phyloP scores from a whole-genome alignment of 2,113 vertebrate species.

The Engystomops pustulosus region DNA sequence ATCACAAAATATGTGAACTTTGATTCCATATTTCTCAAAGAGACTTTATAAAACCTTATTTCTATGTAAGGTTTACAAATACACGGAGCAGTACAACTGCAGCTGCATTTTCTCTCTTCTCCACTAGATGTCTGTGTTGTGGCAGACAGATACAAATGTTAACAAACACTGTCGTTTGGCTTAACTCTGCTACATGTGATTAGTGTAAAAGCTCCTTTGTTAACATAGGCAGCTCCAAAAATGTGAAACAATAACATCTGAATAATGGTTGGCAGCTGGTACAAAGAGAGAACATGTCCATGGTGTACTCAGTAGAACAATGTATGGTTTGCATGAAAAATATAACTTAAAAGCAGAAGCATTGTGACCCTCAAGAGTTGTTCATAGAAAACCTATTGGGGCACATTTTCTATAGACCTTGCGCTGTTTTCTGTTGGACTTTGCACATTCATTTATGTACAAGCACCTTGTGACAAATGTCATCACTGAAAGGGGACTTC shows the following conservation, averaged over 20 bases:
- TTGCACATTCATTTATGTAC: too few species aligned
- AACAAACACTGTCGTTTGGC: neutral
- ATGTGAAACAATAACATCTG: conserved; percentile 27
- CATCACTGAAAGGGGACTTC: too few species aligned
- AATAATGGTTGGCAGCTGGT: conserved; percentile 34
- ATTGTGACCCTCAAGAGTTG: conserved; percentile 6
- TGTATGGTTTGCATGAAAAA: conserved; percentile 1
- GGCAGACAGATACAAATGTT: neutral
- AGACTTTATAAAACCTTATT: too few species aligned
- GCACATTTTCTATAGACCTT: too few species aligned
- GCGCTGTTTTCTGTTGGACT: too few species aligned
- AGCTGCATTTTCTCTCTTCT: neutral
- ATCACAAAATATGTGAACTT: too few species aligned
- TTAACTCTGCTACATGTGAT: conserved; percentile 12
- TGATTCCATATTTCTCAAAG: neutral
- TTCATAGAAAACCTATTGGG: neutral
- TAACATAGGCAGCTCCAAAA: conserved; percentile 11
- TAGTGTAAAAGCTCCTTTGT: conserved; percentile 35
- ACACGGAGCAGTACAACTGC: neutral
- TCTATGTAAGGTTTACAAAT: too few species aligned
- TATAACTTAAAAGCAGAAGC: conserved; percentile 18
- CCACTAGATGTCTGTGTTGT: conserved; percentile 46
- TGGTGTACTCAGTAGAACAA: conserved; percentile 25
- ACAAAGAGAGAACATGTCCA: conserved; percentile 24
- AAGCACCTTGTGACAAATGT: too few species aligned